Percentiles rank a stretch among this genome's conserved stretches.
Evolutionary conservation across 1,140 invertebrate species (phyloP).

Genomic region (Teleopsis dalmanni): DNA sequence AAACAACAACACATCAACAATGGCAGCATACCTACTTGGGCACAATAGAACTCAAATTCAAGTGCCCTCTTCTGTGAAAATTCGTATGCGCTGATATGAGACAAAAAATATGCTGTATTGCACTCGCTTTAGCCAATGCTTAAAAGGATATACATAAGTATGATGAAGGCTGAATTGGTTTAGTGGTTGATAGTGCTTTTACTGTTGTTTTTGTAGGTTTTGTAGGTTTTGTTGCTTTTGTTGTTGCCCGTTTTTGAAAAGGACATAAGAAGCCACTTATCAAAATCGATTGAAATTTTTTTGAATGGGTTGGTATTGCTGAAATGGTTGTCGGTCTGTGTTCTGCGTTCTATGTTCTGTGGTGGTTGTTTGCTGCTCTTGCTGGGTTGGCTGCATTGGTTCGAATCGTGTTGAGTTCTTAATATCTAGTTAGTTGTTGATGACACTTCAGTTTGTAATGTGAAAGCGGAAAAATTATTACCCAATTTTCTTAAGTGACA

Average conservation of each 20-base stretch:
- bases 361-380: conserved; percentile 9
- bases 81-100: not conserved
- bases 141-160: too few relatives aligned
- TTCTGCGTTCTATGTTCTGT: conserved; percentile 3
- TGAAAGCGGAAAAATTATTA: conserved; percentile 16
- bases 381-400: conserved; percentile 20
- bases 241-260: conserved; percentile 33
- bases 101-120: not conserved
- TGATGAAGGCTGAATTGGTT: too few relatives aligned
- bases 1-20: too few relatives aligned
- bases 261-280: conserved; percentile 45
- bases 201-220: conserved; percentile 8
- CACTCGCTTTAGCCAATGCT: not conserved
- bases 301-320: conserved; percentile 7
- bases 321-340: not conserved
- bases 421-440: conserved; percentile 44
- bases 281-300: conserved; percentile 11
- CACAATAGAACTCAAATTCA: too few relatives aligned
- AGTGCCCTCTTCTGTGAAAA: not conserved
- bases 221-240: conserved; percentile 18
- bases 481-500: too few relatives aligned
- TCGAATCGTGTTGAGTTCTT: conserved; percentile 42
- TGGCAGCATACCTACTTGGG: too few relatives aligned
- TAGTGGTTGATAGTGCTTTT: conserved; percentile 4
- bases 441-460: conserved; percentile 44